A percentile compares a stretch with the other conserved stretches of the same genome.
These are phyloP conservation scores for Crematogaster levior DNA, from an alignment of 2,888 invertebrate species.

Conservation along the genomic window DNA sequence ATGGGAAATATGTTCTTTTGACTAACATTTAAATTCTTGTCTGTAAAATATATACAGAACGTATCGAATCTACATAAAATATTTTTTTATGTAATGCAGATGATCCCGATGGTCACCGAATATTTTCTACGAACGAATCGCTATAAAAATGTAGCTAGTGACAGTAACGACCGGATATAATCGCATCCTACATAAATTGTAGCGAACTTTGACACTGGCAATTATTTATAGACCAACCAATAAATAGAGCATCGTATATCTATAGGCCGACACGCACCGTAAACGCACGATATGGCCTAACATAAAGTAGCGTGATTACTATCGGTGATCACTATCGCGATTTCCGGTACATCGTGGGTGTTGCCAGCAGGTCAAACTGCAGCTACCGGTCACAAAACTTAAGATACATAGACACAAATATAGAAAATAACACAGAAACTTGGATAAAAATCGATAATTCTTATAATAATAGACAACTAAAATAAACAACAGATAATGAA, in stretches of 20 bases:
- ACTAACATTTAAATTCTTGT: background rate
- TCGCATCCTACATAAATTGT: conserved; percentile 15
- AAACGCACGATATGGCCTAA: conserved; percentile 26
- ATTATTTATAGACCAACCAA: conserved; percentile 44
- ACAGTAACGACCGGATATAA: conserved; percentile 13
- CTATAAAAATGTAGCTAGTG: background rate
- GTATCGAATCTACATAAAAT: background rate
- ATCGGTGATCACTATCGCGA: conserved; percentile 37
- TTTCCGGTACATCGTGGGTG: background rate
- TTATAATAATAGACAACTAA: background rate
- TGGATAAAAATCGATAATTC: background rate
- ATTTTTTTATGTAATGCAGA: background rate
- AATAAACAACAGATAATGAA: background rate
- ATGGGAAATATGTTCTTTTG: no score
- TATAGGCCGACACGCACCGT: conserved; percentile 15
- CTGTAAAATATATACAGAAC: background rate
- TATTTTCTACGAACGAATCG: conserved; percentile 14
- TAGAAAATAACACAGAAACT: background rate
- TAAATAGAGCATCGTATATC: conserved; percentile 35
- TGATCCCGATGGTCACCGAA: background rate
- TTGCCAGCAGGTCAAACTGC: background rate
- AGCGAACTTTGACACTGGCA: conserved; percentile 38
- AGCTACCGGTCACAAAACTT: background rate
- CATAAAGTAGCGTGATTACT: conserved; percentile 38
- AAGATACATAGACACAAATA: background rate